Evolutionary conservation across 2,797 vertebrate species (phyloP).

Genomic region (Sternarchorhynchus goeldii): DNA sequence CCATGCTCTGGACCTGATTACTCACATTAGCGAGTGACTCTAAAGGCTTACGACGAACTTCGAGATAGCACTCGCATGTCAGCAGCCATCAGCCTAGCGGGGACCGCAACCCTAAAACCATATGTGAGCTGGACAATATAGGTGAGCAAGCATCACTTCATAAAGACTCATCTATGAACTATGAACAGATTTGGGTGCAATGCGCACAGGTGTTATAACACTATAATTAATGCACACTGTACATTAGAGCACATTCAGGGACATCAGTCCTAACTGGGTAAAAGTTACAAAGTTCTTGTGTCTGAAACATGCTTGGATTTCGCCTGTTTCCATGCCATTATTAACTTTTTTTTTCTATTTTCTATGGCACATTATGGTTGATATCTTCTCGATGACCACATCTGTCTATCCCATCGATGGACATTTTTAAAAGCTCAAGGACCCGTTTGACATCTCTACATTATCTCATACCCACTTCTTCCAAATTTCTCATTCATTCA

Average conservation of each 20-base stretch:
- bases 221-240: not conserved
- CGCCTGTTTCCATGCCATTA: too few species aligned
- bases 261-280: not conserved
- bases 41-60: conserved; percentile 65
- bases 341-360: not conserved
- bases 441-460: conserved; percentile 1
- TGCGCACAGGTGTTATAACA: not conserved
- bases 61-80: conserved; percentile 65
- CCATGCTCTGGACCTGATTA: conserved; percentile 71
- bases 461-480: conserved; percentile 27
- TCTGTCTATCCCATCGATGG: not conserved
- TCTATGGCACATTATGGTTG: not conserved
- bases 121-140: conserved; percentile 66
- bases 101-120: conserved; percentile 71
- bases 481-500: conserved; percentile 30
- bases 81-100: conserved; percentile 71
- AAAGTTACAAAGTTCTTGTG: not conserved
- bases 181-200: not conserved
- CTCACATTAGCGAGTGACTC: conserved; percentile 74
- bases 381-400: not conserved
- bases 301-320: not conserved
- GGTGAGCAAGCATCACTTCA: conserved; percentile 65
- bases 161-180: conserved; percentile 61
- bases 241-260: not conserved
- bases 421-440: not conserved